phyloP scores from a whole-genome alignment of 2,113 vertebrate genomes.

The Dasyprocta punctata region DNA sequence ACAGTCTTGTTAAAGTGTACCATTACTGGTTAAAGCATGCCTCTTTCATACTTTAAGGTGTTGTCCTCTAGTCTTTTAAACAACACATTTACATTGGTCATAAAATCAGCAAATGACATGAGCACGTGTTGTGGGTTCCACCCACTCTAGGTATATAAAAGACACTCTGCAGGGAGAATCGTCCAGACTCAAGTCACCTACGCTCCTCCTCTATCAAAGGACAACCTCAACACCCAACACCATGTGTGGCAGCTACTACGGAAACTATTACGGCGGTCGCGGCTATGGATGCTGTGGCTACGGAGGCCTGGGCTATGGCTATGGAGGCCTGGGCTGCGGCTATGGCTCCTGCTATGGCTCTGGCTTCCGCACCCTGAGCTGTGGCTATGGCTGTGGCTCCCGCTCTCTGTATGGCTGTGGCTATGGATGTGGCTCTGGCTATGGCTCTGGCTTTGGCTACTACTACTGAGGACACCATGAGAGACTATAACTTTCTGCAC shows the following conservation, averaged over 20 bases:
- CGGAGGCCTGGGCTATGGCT: conserved; percentile 13
- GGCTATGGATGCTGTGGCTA: conserved; percentile 44
- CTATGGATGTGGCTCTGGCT: conserved; percentile 1
- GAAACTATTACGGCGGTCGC: not conserved
- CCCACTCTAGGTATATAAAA: conserved; percentile 15
- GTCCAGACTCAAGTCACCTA: not conserved
- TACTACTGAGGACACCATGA: not conserved
- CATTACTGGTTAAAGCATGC: not conserved
- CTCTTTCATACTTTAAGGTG: not conserved
- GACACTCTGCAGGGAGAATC: not conserved
- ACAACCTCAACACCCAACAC: not conserved
- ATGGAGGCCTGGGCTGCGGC: not conserved
- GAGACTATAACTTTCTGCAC: not conserved
- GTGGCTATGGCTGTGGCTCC: not conserved
- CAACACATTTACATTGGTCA: conserved; percentile 26
- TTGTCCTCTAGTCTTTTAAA: not conserved
- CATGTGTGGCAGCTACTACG: conserved; percentile 37
- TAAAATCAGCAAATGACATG: conserved; percentile 24
- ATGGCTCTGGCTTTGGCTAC: conserved; percentile 20
- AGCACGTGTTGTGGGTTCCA: not conserved
- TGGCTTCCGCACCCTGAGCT: not conserved
- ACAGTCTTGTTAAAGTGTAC: not conserved
- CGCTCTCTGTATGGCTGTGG: not conserved
- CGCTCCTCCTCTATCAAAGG: not conserved
- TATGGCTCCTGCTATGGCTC: not conserved